phyloP scores from a whole-genome alignment of 1,140 invertebrate genomes.

The Gonatopus flavifemur region DNA sequence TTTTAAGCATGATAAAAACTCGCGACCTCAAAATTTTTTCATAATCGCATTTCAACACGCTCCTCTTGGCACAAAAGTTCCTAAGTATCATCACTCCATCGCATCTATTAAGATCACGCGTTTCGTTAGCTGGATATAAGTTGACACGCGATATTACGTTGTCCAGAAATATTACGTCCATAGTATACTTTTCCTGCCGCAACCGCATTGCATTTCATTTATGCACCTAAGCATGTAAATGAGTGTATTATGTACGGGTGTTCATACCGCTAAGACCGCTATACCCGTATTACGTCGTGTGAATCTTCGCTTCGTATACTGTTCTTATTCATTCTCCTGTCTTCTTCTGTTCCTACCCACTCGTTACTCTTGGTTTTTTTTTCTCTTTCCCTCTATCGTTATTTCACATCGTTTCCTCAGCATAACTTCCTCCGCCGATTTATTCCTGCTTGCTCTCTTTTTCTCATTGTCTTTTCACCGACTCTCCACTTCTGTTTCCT shows the following conservation, averaged over 20 bases:
- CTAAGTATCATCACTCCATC: not conserved
- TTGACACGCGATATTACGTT: not conserved
- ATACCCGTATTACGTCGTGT: constrained; percentile 37
- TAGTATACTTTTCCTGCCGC: too few relatives aligned
- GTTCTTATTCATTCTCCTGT: constrained; percentile 31
- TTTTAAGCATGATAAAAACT: not conserved
- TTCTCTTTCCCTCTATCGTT: not conserved
- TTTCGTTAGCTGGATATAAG: constrained; percentile 19
- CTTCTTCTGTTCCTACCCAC: not conserved
- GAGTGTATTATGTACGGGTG: constrained; percentile 32
- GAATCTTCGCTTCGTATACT: constrained; percentile 43
- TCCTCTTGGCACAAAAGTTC: not conserved
- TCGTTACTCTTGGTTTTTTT: constrained; percentile 6
- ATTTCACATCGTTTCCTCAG: constrained; percentile 1
- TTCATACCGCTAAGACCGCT: constrained; percentile 47
- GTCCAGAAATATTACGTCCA: constrained; percentile 13
- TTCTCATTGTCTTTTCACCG: not conserved
- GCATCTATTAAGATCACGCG: not conserved
- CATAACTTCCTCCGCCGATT: constrained; percentile 3
- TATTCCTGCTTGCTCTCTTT: constrained; percentile 10
- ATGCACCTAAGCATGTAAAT: constrained; percentile 37
- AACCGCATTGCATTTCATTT: constrained; percentile 26
- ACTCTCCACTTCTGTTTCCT: constrained; percentile 1
- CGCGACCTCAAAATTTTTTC: too few relatives aligned
- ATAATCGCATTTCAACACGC: not conserved